Base-by-base conservation (phyloP, 2,113 vertebrate species). In the Spheniscus mendiculus region DNA sequence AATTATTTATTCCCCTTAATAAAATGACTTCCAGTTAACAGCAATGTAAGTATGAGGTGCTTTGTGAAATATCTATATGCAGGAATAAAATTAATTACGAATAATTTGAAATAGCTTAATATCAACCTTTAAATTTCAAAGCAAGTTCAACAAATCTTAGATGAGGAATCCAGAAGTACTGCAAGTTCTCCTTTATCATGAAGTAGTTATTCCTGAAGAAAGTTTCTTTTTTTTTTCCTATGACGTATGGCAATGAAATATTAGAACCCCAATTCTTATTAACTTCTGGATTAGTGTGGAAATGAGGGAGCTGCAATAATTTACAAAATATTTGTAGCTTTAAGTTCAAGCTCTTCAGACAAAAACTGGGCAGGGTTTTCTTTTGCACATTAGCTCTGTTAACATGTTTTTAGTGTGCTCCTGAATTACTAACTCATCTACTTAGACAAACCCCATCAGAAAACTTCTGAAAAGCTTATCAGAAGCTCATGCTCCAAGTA, bases 381-480 rank as follows among this genome's bases (percentile, higher is more conserved):
- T 82, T 89, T 56, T 17, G 12, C 40, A 29, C 19, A 20, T 34
- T 70, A 65, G 22, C 58, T 88, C 27, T 80, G 23, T 62, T 87
- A 52, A 76, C 14, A 44, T 3, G 6, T 50, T 92, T 92, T 72
- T 45, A 63, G 47, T 21, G 40, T 76, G 58, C 27, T 74, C n/a
- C 69, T 67, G 21, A 87, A 74, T 81, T 63, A 82, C 30, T 62
- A 86, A 80, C 53, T 86, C 16, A 5, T 26, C 44, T 79, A 76
- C 23, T 62, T 73, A 88, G 21, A 61, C 26, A 87, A 97, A 87
- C 6, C 13, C 26, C 32, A 80, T 12, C 59, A 84, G 42, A 77
- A 91, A 76, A 89, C 66, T 91, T 94, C 55, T 86, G 73, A 91
- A 76, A 80, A 91, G 44, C 27, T 58, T 70, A 95, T 52, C 70